phyloP scores from a whole-genome alignment of 2,888 invertebrate genomes.

The Lamellibrachia satsuma region DNA sequence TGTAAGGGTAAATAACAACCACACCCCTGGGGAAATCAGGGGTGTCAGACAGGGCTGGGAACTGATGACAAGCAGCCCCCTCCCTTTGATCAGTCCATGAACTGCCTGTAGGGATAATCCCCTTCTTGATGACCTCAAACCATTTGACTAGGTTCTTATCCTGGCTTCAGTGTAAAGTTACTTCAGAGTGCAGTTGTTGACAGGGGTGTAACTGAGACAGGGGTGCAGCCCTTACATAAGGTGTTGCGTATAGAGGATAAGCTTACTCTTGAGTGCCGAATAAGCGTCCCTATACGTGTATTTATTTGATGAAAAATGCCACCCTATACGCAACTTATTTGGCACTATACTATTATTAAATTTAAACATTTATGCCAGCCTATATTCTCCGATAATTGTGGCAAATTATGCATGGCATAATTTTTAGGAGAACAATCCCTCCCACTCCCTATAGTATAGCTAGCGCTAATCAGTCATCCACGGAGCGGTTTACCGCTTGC shows the following conservation, averaged over 20 bases:
- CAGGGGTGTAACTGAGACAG: neutral
- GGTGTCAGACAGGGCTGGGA: neutral
- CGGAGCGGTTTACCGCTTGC: too few species aligned
- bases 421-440: too few species aligned
- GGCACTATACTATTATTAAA: too few species aligned
- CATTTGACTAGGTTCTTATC: neutral
- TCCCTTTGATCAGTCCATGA: neutral
- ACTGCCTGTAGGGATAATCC: neutral
- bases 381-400: too few species aligned
- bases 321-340: too few species aligned
- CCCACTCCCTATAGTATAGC: too few species aligned
- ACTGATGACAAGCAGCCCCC: neutral
- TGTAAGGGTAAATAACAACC: neutral
- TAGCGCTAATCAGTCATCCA: too few species aligned
- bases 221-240: neutral
- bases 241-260: neutral
- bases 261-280: too few species aligned
- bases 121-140: neutral
- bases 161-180: neutral
- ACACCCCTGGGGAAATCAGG: neutral
- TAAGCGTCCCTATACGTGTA: too few species aligned
- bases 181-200: neutral
- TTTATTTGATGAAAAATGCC: too few species aligned
- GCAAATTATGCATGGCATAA: too few species aligned
- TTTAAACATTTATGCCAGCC: too few species aligned